Percentiles rank a stretch among this genome's conserved stretches.
These are phyloP conservation scores for Caiman crocodilus DNA, from an alignment of 2,797 vertebrate genomes.

Conservation along the genomic window DNA sequence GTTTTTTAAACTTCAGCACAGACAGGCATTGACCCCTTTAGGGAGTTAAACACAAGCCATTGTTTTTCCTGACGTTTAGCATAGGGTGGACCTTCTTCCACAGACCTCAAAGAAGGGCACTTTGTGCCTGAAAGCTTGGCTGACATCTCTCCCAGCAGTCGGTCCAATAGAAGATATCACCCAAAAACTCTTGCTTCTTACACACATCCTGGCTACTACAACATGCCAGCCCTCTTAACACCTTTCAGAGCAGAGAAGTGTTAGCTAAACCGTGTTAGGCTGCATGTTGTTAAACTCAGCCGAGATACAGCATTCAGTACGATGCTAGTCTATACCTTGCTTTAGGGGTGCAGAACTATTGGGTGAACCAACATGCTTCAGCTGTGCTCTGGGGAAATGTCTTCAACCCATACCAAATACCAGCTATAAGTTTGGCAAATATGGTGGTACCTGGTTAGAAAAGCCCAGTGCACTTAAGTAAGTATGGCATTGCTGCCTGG, in stretches of 20 bases:
- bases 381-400: neutral
- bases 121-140: no score
- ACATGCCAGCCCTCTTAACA: no score
- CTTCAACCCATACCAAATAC: neutral
- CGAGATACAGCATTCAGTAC: neutral
- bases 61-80: no score
- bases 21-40: no score
- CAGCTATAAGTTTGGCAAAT: neutral
- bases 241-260: no score
- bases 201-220: no score
- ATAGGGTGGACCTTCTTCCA: no score
- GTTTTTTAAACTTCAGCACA: neutral
- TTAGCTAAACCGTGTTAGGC: neutral
- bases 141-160: no score
- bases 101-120: no score
- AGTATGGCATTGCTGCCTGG: neutral
- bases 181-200: no score
- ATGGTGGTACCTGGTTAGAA: slow-evolving; percentile 3
- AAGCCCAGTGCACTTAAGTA: neutral
- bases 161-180: no score
- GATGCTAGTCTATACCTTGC: neutral
- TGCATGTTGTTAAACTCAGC: neutral
- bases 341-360: neutral
- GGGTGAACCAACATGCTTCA: neutral
- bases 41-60: no score